Evolutionary conservation across 1,140 invertebrate species (phyloP).

Genomic region (Branchinecta lindahli): DNA sequence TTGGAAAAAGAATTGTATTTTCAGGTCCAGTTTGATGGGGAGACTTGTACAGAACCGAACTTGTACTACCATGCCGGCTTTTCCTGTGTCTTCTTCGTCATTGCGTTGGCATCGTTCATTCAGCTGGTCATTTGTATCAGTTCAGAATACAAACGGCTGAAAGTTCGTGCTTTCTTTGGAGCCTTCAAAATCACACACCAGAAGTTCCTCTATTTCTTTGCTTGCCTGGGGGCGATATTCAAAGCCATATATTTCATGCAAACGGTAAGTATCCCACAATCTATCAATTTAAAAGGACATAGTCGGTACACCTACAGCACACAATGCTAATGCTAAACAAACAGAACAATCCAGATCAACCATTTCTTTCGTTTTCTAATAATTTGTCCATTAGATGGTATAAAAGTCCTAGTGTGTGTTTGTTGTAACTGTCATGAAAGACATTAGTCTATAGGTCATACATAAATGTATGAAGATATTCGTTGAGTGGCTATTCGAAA

Average conservation of each 20-base stretch:
- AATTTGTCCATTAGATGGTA: too few species aligned
- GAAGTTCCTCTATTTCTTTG: constrained; percentile 76
- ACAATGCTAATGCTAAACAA: too few species aligned
- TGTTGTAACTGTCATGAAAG: too few species aligned
- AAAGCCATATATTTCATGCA: constrained; percentile 77
- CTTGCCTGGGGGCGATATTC: constrained; percentile 66
- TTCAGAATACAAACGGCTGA: constrained; percentile 62
- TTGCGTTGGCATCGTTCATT: constrained; percentile 67
- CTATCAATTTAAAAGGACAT: too few species aligned
- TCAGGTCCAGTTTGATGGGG: constrained; percentile 50
- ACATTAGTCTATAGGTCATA: too few species aligned
- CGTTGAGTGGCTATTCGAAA: too few species aligned
- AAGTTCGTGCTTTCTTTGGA: constrained; percentile 43
- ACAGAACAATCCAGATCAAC: too few species aligned
- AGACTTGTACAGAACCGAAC: constrained; percentile 44
- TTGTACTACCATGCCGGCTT: constrained; percentile 51
- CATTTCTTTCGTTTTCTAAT: too few species aligned
- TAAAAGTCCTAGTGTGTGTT: too few species aligned
- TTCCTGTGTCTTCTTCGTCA: constrained; percentile 60
- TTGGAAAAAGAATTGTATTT: constrained; percentile 21
- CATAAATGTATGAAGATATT: too few species aligned
- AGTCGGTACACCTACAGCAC: too few species aligned
- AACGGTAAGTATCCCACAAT: constrained; percentile 41
- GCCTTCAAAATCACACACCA: constrained; percentile 68
- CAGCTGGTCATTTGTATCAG: constrained; percentile 70